Evolutionary conservation across 2,888 invertebrate genomes (phyloP).

Genomic region (Xiphydria camelus): DNA sequence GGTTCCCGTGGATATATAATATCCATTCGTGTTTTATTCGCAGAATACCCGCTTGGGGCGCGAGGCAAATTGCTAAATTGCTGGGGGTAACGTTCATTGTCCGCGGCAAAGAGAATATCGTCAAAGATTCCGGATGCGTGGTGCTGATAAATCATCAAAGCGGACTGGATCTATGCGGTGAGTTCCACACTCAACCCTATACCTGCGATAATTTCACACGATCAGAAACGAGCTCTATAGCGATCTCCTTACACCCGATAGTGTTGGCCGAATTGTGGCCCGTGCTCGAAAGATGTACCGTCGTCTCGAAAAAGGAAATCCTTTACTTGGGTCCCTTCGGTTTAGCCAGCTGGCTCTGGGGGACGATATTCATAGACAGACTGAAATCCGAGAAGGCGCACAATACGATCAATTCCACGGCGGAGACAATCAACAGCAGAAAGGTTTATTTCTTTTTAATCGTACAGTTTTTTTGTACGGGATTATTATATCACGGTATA

Average conservation of each 20-base stretch:
- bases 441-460: constrained; percentile 62
- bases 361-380: constrained; percentile 85
- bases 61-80: constrained; percentile 62
- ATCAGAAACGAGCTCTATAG: background rate
- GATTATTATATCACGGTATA: too few relatives aligned
- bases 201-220: constrained; percentile 3
- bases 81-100: constrained; percentile 74
- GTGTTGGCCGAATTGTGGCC: constrained; percentile 83
- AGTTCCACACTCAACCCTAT: constrained; percentile 33
- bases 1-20: background rate
- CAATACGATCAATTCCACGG: constrained; percentile 73
- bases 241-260: constrained; percentile 42
- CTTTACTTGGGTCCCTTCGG: constrained; percentile 85
- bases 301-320: constrained; percentile 82
- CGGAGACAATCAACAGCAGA: constrained; percentile 66
- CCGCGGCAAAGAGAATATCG: constrained; percentile 77
- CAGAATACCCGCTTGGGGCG: constrained; percentile 72
- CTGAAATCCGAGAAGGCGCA: constrained; percentile 72
- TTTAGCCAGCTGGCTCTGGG: constrained; percentile 83
- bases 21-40: constrained; percentile 11
- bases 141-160: constrained; percentile 90
- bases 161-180: constrained; percentile 81
- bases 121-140: constrained; percentile 74
- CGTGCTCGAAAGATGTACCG: constrained; percentile 76
- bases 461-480: too few relatives aligned